phyloP scores from a whole-genome alignment of 2,113 vertebrate species.

The Tetrax tetrax region DNA sequence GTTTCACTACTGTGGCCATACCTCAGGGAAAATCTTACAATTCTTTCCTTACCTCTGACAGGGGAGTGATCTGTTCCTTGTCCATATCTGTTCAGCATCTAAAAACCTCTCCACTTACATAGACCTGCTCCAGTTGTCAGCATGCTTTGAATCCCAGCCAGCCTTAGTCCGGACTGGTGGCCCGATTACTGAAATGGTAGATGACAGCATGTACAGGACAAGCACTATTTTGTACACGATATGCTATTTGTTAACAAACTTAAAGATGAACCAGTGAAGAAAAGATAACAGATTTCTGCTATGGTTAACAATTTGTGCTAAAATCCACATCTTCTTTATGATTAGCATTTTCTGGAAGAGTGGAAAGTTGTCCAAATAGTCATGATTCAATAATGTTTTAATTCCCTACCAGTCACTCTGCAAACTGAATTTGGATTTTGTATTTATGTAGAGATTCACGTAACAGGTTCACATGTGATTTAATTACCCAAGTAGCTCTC shows the following conservation, averaged over 20 bases:
- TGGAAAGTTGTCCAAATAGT: neutral
- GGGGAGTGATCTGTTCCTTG: neutral
- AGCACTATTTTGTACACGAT: neutral
- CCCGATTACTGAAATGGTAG: rapidly evolving
- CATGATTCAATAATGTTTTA: neutral
- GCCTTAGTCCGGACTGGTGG: neutral
- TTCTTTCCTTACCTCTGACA: neutral
- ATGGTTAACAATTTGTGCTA: neutral
- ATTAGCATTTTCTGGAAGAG: neutral
- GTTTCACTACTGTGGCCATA: neutral
- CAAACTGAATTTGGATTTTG: neutral
- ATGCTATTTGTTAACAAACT: neutral
- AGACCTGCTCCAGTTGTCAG: neutral
- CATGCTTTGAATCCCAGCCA: neutral
- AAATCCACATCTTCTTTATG: neutral
- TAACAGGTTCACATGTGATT: neutral
- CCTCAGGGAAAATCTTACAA: rapidly evolving
- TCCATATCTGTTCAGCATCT: neutral
- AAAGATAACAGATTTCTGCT: neutral
- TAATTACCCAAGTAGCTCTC: neutral
- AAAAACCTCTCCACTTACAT: neutral
- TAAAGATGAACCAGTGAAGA: neutral
- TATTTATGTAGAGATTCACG: neutral
- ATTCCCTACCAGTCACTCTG: neutral
- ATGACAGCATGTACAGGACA: neutral